A percentile compares a stretch with the other conserved stretches of the same genome.
Conservation (phyloP, 2,113 vertebrate species). For the Orthonyx spaldingii region DNA sequence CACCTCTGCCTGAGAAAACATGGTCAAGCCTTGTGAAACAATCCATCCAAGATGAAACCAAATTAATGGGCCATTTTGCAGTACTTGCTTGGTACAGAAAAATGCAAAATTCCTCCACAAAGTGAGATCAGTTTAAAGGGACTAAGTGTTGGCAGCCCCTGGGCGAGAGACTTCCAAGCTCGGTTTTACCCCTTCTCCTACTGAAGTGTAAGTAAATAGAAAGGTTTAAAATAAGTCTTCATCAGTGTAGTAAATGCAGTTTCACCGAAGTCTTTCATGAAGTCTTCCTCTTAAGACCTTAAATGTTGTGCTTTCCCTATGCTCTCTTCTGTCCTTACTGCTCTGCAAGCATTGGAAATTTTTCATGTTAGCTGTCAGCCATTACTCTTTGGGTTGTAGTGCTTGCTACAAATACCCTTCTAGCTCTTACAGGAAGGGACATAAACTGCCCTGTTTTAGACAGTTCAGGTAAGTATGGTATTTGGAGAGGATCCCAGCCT, state of each 20-base stretch:
- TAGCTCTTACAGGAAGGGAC: neutral
- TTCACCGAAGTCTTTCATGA: neutral
- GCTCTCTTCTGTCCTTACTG: neutral
- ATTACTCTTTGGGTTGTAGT: neutral
- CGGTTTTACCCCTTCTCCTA: neutral
- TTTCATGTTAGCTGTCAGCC: neutral
- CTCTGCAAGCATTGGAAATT: neutral
- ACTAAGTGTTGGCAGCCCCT: neutral
- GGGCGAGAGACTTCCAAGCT: neutral
- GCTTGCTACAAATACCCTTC: neutral
- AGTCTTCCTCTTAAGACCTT: neutral
- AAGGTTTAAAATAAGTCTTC: neutral
- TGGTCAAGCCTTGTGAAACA: neutral
- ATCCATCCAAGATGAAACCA: neutral
- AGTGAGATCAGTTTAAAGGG: neutral
- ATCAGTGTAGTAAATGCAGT: neutral
- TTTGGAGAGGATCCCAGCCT: neutral
- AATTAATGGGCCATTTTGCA: neutral
- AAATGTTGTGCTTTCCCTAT: neutral
- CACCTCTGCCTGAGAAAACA: neutral
- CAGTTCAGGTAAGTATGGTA: neutral
- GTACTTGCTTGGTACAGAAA: neutral
- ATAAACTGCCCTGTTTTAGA: neutral
- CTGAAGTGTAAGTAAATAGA: neutral
- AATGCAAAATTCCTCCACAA: neutral